Evolutionary conservation across 2,888 invertebrate genomes (phyloP), one percentile per base, ranked within the genome.

Genomic region (Altica lythri): DNA sequence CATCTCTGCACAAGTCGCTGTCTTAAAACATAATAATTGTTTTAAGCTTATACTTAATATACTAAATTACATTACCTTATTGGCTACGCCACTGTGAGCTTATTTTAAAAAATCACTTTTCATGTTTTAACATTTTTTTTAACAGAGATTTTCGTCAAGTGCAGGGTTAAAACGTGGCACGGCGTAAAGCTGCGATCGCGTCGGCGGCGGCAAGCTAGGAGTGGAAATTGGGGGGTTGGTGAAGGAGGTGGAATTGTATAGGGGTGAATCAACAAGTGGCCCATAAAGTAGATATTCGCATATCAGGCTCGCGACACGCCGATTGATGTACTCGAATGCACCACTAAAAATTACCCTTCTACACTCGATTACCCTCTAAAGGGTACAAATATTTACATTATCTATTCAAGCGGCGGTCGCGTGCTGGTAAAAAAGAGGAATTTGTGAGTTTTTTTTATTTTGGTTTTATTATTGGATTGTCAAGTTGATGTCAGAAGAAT

Each of bases 251-350:
- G 49, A n/a, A 46, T 22, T 2, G 45, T 10, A 8, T 2, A 38
- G 29, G 53, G 44, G 13, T 32, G 25, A 54, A 59, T 72, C 78
- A 77, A 78, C 78, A 78, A 77, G 78, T 78, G 77, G 77, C 75
- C 74, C 77, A 75, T 78, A 78, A 78, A 78, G 77, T 76, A 78
- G 78, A 77, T 78, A 77, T 78, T 77, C 78, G 77, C 77, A 77
- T 77, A 77, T 78, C 76, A 76, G 71, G 70, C 68, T 69, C 68
- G 65, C 70, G 74, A 74, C 70, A 72, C 68, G 69, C 69, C 72
- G 74, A 74, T 73, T 74, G 73, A 74, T 73, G 72, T 72, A 71
- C 72, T 71, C 68, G 60, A 65, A 66, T 68, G 64, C 64, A 60
- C 65, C 64, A 63, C 66, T 66, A 66, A 67, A 68, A 69, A 68